Conservation (phyloP, 2,888 invertebrate genomes). For the Tachina lurida region DNA sequence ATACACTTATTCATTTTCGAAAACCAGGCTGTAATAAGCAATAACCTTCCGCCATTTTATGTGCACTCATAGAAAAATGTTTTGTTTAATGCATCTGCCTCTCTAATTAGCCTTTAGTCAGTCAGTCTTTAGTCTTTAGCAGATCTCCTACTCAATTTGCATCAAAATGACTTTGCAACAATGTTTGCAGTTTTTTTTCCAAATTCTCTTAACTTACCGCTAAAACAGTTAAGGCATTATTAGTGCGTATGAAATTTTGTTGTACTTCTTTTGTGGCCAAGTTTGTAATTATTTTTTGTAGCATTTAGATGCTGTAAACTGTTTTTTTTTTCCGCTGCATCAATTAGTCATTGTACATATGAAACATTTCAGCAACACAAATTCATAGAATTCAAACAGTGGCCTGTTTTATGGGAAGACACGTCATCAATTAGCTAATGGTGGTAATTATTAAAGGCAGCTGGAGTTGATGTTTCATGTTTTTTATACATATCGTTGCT, state of each 20-base stretch:
- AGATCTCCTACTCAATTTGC: neutral
- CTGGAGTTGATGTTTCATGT: neutral
- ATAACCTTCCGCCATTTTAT: too few relatives aligned
- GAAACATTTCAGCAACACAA: neutral
- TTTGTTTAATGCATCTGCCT: neutral
- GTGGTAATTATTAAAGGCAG: constrained; percentile 12
- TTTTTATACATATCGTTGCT: constrained; percentile 35
- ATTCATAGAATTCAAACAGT: neutral
- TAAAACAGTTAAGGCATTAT: neutral
- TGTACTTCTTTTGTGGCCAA: constrained; percentile 6
- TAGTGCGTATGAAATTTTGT: neutral
- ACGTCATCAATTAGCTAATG: constrained; percentile 25
- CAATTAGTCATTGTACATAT: constrained; percentile 27
- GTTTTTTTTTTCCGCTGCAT: neutral
- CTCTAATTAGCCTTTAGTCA: neutral
- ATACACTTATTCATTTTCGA: too few relatives aligned
- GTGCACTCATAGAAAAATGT: too few relatives aligned
- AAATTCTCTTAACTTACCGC: neutral
- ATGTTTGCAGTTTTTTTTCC: neutral
- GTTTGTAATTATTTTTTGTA: constrained; percentile 36
- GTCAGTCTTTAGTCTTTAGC: neutral
- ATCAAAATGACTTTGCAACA: neutral
- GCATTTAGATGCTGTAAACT: neutral
- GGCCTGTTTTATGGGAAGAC: neutral
- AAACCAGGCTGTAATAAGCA: too few relatives aligned